Percentiles rank a stretch among this genome's conserved stretches.
phyloP scores from a whole-genome alignment of 2,113 vertebrate species.

The Hypomesus transpacificus region DNA sequence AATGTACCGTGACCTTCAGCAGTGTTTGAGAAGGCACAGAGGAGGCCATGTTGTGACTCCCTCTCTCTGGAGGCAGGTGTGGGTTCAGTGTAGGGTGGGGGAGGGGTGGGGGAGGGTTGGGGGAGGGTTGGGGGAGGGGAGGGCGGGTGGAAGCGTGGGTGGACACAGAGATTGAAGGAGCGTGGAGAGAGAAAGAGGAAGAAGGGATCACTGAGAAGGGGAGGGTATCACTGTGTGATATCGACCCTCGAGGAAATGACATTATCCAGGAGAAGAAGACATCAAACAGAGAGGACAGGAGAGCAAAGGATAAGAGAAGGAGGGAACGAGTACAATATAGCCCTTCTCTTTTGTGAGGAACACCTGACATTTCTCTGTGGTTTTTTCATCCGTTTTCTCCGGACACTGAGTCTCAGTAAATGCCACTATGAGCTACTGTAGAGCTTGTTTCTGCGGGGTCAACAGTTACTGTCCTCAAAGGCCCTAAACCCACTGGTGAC shows the following conservation, averaged over 20 bases:
- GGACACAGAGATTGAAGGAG: too few relatives aligned
- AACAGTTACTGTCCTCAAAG: too few relatives aligned
- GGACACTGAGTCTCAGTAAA: slow-evolving; percentile 53
- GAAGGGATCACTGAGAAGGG: too few relatives aligned
- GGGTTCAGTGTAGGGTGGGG: too few relatives aligned
- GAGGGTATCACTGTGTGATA: slow-evolving; percentile 35
- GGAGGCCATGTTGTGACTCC: too few relatives aligned
- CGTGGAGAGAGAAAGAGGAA: too few relatives aligned
- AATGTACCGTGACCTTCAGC: too few relatives aligned
- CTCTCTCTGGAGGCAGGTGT: too few relatives aligned
- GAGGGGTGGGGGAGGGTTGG: neutral
- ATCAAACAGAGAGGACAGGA: slow-evolving; percentile 26
- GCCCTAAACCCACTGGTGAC: too few relatives aligned
- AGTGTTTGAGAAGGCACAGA: too few relatives aligned
- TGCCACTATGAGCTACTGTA: slow-evolving; percentile 44
- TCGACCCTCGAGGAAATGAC: slow-evolving; percentile 57
- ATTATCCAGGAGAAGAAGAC: slow-evolving; percentile 55
- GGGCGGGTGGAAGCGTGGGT: neutral
- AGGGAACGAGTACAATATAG: slow-evolving; percentile 54
- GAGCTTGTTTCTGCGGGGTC: neutral
- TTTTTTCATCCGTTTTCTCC: slow-evolving; percentile 42
- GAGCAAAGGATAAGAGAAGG: slow-evolving; percentile 36
- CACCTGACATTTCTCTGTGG: slow-evolving; percentile 64
- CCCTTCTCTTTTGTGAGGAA: slow-evolving; percentile 50
- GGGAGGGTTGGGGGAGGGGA: slow-evolving; percentile 26